phyloP scores from a whole-genome alignment of 1,140 invertebrate genomes.

The Melipona quadrifasciata region DNA sequence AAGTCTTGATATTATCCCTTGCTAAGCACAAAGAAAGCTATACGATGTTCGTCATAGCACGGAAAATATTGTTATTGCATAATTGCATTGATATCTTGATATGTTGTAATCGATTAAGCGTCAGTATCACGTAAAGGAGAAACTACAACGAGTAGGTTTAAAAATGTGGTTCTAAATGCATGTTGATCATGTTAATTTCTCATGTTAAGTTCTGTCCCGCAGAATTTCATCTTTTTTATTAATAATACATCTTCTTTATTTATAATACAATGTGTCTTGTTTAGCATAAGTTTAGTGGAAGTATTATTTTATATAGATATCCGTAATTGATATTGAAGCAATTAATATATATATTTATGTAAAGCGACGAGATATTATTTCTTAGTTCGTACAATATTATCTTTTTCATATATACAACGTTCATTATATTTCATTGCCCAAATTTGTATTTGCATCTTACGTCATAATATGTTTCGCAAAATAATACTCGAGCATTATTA shows the following conservation, averaged over 20 bases:
- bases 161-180: slow-evolving; percentile 11
- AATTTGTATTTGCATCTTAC: not conserved
- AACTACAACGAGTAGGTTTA: slow-evolving; percentile 37
- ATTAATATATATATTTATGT: slow-evolving; percentile 20
- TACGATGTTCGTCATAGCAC: slow-evolving; percentile 2
- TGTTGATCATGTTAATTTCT: slow-evolving; percentile 2
- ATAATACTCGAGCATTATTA: slow-evolving; percentile 5
- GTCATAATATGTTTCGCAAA: not conserved
- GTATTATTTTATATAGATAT: slow-evolving; percentile 18
- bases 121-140: too few relatives aligned
- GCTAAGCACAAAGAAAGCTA: slow-evolving; percentile 30
- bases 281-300: not conserved
- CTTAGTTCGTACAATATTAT: slow-evolving; percentile 5
- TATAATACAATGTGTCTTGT: not conserved
- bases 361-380: not conserved
- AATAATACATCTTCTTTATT: not conserved
- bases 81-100: slow-evolving; percentile 7
- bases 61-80: slow-evolving; percentile 31
- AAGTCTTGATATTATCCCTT: slow-evolving; percentile 18
- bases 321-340: not conserved
- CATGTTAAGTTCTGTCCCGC: not conserved
- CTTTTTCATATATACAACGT: not conserved
- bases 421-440: not conserved
- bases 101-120: not conserved
- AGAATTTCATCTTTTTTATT: not conserved